Conservation (phyloP, 1,140 invertebrate genomes). For the Archivesica marissinica region DNA sequence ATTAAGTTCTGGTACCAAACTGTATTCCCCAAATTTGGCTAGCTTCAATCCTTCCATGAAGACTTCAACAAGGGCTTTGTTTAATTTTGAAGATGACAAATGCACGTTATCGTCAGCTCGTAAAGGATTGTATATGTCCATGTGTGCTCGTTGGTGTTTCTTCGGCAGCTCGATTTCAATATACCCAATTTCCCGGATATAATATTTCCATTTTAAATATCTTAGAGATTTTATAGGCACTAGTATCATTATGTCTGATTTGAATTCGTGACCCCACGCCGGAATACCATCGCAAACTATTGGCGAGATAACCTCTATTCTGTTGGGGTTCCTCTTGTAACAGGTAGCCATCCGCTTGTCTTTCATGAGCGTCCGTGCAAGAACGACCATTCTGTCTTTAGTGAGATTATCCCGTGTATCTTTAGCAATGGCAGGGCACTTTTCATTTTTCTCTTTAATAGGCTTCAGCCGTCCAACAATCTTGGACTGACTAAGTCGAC, state of each 20-base stretch:
- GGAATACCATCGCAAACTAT: conserved; percentile 38
- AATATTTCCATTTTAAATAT: conserved; percentile 55
- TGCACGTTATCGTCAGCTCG: conserved; percentile 50
- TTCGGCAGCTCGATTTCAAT: conserved; percentile 43
- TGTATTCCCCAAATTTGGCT: conserved; percentile 56
- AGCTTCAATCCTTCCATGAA: conserved; percentile 40
- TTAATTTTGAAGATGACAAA: conserved; percentile 36
- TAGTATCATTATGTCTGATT: conserved; percentile 14
- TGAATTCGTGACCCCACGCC: conserved; percentile 45
- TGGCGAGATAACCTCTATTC: conserved; percentile 54
- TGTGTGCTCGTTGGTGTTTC: not conserved
- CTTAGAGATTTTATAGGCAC: conserved; percentile 57
- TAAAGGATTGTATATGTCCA: conserved; percentile 31
- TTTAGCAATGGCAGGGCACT: not conserved
- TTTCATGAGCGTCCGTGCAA: conserved; percentile 40
- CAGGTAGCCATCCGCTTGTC: conserved; percentile 49
- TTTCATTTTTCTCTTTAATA: conserved; percentile 27
- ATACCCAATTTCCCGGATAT: conserved; percentile 22
- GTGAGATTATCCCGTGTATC: conserved; percentile 54
- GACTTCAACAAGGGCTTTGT: conserved; percentile 47
- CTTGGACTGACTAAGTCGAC: not conserved
- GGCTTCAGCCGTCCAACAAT: conserved; percentile 19
- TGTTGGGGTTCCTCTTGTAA: conserved; percentile 47
- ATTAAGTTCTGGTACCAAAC: conserved; percentile 48
- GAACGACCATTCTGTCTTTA: conserved; percentile 44